Conservation (phyloP, 2,888 invertebrate species). For the Phaonia tiefii region DNA sequence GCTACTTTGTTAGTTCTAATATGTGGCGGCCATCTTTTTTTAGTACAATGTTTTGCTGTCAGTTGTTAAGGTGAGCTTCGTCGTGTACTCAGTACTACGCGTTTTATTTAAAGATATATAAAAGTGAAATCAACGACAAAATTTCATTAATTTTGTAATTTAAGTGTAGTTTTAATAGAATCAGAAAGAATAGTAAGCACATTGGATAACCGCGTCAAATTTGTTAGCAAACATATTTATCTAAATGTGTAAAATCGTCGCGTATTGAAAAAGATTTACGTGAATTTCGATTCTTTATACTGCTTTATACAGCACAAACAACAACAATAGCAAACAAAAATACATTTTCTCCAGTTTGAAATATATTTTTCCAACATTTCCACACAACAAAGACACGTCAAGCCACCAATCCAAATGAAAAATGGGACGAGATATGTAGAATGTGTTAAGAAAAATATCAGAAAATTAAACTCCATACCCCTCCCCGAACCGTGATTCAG, state of each 20-base stretch:
- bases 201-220: constrained; percentile 20
- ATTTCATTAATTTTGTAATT: constrained; percentile 51
- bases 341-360: constrained; percentile 35
- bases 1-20: too few relatives aligned
- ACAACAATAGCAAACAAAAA: constrained; percentile 14
- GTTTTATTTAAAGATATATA: constrained; percentile 41
- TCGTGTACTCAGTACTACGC: constrained; percentile 58
- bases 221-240: background rate
- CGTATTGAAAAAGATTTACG: constrained; percentile 64
- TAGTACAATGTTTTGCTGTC: constrained; percentile 24
- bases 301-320: too few relatives aligned
- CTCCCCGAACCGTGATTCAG: too few relatives aligned
- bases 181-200: too few relatives aligned
- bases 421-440: constrained; percentile 46
- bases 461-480: background rate
- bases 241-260: constrained; percentile 52
- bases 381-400: constrained; percentile 7
- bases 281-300: constrained; percentile 57
- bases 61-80: constrained; percentile 44
- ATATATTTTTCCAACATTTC: constrained; percentile 19
- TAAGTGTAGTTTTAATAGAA: constrained; percentile 57
- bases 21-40: constrained; percentile 3
- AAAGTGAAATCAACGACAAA: constrained; percentile 37
- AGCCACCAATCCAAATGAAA: constrained; percentile 20
- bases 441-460: constrained; percentile 10